Percentiles rank a stretch among this genome's conserved stretches.
phyloP scores from a whole-genome alignment of 1,140 invertebrate genomes.

The Cydia fagiglandana region DNA sequence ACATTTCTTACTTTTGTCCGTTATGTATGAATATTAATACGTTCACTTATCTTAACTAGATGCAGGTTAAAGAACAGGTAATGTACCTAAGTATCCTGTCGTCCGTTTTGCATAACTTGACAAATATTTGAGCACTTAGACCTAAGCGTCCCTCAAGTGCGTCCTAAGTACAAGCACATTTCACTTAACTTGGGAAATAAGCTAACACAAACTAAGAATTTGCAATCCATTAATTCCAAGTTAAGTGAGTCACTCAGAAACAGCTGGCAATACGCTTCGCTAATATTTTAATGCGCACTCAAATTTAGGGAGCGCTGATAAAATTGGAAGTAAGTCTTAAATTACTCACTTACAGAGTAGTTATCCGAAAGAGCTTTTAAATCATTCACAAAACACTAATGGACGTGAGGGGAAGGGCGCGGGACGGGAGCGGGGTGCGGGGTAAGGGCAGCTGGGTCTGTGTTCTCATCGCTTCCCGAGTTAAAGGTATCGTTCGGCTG shows the following conservation, averaged over 20 bases:
- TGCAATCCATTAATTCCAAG: slow-evolving; percentile 32
- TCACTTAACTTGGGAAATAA: slow-evolving; percentile 27
- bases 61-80: slow-evolving; percentile 2
- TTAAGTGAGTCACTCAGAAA: slow-evolving; percentile 33
- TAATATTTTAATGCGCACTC: slow-evolving; percentile 78
- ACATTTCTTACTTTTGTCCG: neutral
- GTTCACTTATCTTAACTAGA: neutral
- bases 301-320: slow-evolving; percentile 78
- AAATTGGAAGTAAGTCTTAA: slow-evolving; percentile 77
- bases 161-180: slow-evolving; percentile 29
- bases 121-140: slow-evolving; percentile 29
- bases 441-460: slow-evolving; percentile 56
- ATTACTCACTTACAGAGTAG: slow-evolving; percentile 79
- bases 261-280: slow-evolving; percentile 37
- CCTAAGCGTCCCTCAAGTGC: slow-evolving; percentile 16
- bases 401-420: slow-evolving; percentile 69
- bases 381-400: slow-evolving; percentile 80
- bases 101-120: slow-evolving; percentile 27
- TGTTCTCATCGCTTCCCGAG: neutral
- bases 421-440: slow-evolving; percentile 39
- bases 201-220: slow-evolving; percentile 32
- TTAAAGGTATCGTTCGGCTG: neutral
- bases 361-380: slow-evolving; percentile 79
- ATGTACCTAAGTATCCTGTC: slow-evolving; percentile 17
- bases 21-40: neutral